Percentiles rank a stretch among this genome's conserved stretches.
These are phyloP conservation scores for Calvadosia cruxmelitensis DNA, from an alignment of 30 jellyfish, hydroid and myxozoan genomes.

Conservation along the genomic window DNA sequence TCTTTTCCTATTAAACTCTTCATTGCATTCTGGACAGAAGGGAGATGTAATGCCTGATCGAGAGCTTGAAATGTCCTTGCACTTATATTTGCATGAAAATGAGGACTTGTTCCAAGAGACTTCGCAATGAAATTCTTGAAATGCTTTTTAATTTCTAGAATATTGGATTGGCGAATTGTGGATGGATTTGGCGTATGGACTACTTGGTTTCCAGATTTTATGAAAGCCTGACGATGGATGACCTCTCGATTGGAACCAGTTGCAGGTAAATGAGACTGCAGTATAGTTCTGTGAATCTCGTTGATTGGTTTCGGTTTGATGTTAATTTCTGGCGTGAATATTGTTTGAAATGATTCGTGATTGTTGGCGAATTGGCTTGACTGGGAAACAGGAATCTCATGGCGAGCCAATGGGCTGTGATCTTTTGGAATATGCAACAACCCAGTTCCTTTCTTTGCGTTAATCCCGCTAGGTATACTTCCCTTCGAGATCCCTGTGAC, in stretches of 20 bases:
- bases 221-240: neutral
- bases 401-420: too few species aligned
- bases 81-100: neutral
- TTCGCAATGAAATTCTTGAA: neutral
- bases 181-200: neutral
- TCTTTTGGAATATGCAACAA: too few species aligned
- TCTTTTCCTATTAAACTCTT: too few species aligned
- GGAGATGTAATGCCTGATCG: neutral
- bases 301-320: neutral
- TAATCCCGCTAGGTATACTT: too few species aligned
- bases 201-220: neutral
- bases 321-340: neutral
- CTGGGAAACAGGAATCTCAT: too few species aligned
- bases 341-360: neutral
- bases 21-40: neutral
- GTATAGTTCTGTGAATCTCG: neutral
- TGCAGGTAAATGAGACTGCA: neutral
- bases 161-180: neutral
- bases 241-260: too few species aligned
- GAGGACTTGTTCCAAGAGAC: neutral
- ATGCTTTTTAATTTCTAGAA: neutral
- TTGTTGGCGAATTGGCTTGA: neutral
- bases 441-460: too few species aligned
- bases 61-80: neutral
- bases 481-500: too few species aligned